Percentiles rank a stretch among this genome's conserved stretches.
Conservation (phyloP, 2,113 vertebrate genomes). For the crab-eating macaque (Macaca fascicularis) region T2T-MFA8v1.1 NC_088375.1:40365501-40366000, state of each 20-base stretch:
- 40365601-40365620: not conserved
- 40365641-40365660: not conserved
- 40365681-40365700: not conserved
- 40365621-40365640: not conserved
- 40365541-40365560: not conserved
- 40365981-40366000: not conserved
- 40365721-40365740: not conserved
- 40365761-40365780: not conserved
- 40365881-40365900: not conserved
- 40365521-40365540: not conserved
- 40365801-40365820: not conserved
- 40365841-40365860: not conserved
- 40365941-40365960: not conserved
- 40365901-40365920: not conserved
- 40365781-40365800: not conserved
- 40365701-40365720: not conserved
- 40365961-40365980: not conserved
- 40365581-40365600: not conserved
- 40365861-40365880: not conserved
- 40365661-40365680: not conserved
- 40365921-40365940: not conserved
- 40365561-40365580: not conserved
- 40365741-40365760: not conserved
- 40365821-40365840: not conserved
- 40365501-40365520: not conserved